These are phyloP conservation scores for Formica exsecta DNA, from an alignment of 1,140 invertebrate genomes.

Conservation along the genomic window DNA sequence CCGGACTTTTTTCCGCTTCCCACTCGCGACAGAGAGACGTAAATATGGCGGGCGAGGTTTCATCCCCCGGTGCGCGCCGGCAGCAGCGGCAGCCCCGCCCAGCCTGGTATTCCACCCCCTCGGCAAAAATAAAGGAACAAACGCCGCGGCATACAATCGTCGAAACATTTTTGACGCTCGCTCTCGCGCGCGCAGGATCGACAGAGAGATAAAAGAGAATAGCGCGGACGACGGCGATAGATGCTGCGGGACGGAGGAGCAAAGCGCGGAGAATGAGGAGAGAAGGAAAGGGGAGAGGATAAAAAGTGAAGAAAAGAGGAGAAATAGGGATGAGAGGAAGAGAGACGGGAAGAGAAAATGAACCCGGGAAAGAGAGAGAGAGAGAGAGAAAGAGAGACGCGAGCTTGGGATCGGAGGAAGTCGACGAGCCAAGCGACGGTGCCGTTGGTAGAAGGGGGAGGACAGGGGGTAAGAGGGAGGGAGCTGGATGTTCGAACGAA, in stretches of 20 bases:
- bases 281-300: conserved; percentile 45
- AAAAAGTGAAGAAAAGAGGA: conserved; percentile 33
- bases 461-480: conserved; percentile 30
- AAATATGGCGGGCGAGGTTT: conserved; percentile 85
- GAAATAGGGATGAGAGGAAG: conserved; percentile 56
- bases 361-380: conserved; percentile 56
- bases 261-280: conserved; percentile 53
- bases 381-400: conserved; percentile 69
- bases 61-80: conserved; percentile 81
- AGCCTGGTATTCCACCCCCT: conserved; percentile 82
- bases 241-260: conserved; percentile 42
- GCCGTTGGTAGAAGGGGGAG: conserved; percentile 1
- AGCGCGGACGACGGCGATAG: neutral
- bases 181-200: conserved; percentile 65
- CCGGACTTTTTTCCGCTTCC: conserved; percentile 75
- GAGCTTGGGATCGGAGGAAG: conserved; percentile 65
- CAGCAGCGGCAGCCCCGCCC: conserved; percentile 81
- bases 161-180: conserved; percentile 85
- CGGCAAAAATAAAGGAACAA: conserved; percentile 85
- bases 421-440: conserved; percentile 55
- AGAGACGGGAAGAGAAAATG: neutral
- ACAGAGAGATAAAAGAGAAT: conserved; percentile 9
- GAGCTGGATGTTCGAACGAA: conserved; percentile 78
- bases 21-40: conserved; percentile 71
- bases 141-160: conserved; percentile 83